Base-by-base conservation (phyloP, 2,888 invertebrate species). In the Melinaea menophilus region DNA sequence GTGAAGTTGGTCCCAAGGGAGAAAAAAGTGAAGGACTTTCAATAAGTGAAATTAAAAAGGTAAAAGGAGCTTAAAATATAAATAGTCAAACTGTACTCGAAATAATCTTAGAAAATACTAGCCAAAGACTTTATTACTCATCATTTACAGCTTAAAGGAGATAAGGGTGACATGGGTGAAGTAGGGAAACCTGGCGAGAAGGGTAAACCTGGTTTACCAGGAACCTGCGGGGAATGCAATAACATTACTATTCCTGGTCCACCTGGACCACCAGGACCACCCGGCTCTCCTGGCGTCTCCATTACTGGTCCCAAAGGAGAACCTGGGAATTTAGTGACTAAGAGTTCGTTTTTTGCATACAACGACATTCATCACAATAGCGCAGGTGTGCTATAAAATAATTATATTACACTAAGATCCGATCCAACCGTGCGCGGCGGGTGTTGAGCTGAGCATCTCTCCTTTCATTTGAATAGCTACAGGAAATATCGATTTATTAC, bases 231-330 rank as follows among this genome's bases (percentile, higher is more conserved):
- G 46, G 61, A 58, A 22, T 59, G 65, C 11, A 62, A 47, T 12
- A 41, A 48, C 13, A 37, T 46, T 9, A 13, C 37, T 3, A 22
- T 46, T 3, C 73, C 71, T n/a, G 79, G 79, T 0, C 69, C 75
- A 2, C 69, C 71, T 2, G 76, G 79, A 2, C 77, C 78, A 0
- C 76, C 79, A 0, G 85, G 85, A 0, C 77, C 78, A 0, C 80
- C 84, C 0, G 86, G 87, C 0, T 72, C 79, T 0, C 81, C 80
- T 2, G 88, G 88, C 0, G 3, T 79, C n/a, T 80, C 86, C 0
- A 63, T 86, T 22, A 72, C 68, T 2, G 87, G 85, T 4, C 82
- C 83, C 1, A 86, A 86, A 69, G 87, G 86, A 12, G 84, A 86
- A 73, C 83, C 86, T 1, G 79, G 78, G 1, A 73, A 67, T 46